These are phyloP conservation scores for Battus philenor DNA, from an alignment of 1,140 invertebrate genomes.

Conservation along the genomic window DNA sequence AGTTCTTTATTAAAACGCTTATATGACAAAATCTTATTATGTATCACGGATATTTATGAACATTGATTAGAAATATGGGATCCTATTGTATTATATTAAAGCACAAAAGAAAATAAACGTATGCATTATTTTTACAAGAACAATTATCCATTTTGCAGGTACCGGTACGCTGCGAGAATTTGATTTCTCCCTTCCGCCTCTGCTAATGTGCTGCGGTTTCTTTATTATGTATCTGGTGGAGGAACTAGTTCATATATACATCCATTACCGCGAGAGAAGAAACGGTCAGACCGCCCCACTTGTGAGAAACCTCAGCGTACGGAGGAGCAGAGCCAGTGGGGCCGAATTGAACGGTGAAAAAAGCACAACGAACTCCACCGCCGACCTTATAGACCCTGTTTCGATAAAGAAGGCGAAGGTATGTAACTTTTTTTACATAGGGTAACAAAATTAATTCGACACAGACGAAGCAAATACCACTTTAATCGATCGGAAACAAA, in stretches of 20 bases:
- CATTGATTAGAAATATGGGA: too few relatives aligned
- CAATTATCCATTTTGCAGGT: conserved; percentile 30
- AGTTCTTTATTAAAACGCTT: too few relatives aligned
- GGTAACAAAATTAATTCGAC: too few relatives aligned
- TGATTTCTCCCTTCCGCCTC: conserved; percentile 82
- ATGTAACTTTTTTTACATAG: too few relatives aligned
- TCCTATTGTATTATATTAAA: too few relatives aligned
- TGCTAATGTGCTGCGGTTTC: conserved; percentile 85
- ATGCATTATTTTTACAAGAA: too few relatives aligned
- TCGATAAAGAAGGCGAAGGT: conserved; percentile 39
- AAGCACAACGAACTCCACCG: conserved; percentile 63
- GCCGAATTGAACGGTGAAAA: conserved; percentile 34
- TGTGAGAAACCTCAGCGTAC: conserved; percentile 65
- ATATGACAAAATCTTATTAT: too few relatives aligned
- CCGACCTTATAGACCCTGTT: conserved; percentile 54
- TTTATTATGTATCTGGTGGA: conserved; percentile 91
- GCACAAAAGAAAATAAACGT: too few relatives aligned
- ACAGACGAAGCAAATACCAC: too few relatives aligned
- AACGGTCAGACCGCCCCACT: conserved; percentile 51
- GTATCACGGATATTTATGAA: too few relatives aligned
- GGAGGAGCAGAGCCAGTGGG: conserved; percentile 36
- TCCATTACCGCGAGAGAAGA: conserved; percentile 71
- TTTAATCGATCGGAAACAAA: too few relatives aligned
- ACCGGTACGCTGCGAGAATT: conserved; percentile 67
- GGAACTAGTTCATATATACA: conserved; percentile 85